Percentiles rank a stretch among this genome's conserved stretches.
Conservation (phyloP, 1,140 invertebrate species). For the Polypedilum vanderplanki region DNA sequence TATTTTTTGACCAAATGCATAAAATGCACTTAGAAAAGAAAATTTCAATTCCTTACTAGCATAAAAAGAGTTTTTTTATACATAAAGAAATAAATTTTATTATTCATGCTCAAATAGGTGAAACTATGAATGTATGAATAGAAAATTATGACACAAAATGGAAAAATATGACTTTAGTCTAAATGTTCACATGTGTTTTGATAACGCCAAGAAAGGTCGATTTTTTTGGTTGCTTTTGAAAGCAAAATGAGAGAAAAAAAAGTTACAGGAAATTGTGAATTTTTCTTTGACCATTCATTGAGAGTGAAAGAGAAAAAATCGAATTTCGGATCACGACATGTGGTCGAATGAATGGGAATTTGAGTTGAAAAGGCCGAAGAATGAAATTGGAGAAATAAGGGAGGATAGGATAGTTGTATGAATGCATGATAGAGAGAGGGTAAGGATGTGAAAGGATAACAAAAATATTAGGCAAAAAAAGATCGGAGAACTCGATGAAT, state of each 20-base stretch:
- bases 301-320: background rate
- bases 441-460: background rate
- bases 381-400: background rate
- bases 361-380: background rate
- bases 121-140: too few species aligned
- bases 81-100: too few species aligned
- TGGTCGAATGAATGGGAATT: background rate
- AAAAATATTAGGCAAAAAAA: too few species aligned
- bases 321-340: background rate
- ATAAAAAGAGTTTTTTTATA: too few species aligned
- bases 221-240: background rate
- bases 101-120: too few species aligned
- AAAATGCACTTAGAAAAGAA: too few species aligned
- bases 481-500: too few species aligned
- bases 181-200: too few species aligned
- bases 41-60: too few species aligned
- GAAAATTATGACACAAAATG: too few species aligned
- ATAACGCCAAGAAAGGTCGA: background rate
- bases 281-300: background rate
- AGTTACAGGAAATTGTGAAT: conserved; percentile 12
- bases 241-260: background rate
- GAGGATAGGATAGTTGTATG: background rate
- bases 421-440: background rate
- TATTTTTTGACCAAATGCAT: too few species aligned
- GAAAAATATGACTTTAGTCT: too few species aligned